Evolutionary conservation across 1,140 invertebrate genomes (phyloP), one percentile per base, ranked within the genome.

Genomic region (Pseudomyrmex pallidus): DNA sequence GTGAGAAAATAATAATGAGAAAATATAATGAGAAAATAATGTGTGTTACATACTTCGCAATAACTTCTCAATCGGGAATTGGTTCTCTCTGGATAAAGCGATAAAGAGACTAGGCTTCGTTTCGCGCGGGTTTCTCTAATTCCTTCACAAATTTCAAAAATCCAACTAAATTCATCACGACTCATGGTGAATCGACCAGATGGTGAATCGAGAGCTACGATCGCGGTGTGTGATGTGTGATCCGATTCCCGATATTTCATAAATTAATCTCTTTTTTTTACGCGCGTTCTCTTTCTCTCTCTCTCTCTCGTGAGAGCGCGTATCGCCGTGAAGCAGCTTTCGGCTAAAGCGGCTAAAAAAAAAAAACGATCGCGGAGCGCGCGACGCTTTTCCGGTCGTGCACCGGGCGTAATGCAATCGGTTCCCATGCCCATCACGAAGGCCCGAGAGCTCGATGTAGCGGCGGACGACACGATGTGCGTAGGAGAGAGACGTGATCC

Each of bases 341-440:
- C 63, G 76, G 20, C 35, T 35, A 82, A 84, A 84, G 66, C 54
- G 66, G 76, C 54, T 61, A 72, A 78, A 35, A 35, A 35, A 35
- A 35, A 35, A 35, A 35, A 35, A 70, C 66, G 64, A 72, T 63
- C 73, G n/a, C 48, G 61, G 57, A 48, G 44, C 72, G 25, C 74
- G 74, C 25, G 35, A 35, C 74, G 74, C 74, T 76, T 80, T 80
- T 80, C 76, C 76, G 22, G 66, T n/a, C 52, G 76, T 56, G 44
- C 44, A 48, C 52, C 76, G 64, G 57, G 12, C 84, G 85, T 89
- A 89, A 89, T 88, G 84, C 84, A 89, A 89, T 89, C 86, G 84
- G 87, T 88, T 80, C 73, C 84, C 72, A 89, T 89, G 87, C 87
- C 87, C 74, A 89, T 89, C 87, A 89, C 87, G 87, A 88, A 89